Base-by-base conservation (phyloP, 2,888 invertebrate genomes). In the Celastrina argiolus region DNA sequence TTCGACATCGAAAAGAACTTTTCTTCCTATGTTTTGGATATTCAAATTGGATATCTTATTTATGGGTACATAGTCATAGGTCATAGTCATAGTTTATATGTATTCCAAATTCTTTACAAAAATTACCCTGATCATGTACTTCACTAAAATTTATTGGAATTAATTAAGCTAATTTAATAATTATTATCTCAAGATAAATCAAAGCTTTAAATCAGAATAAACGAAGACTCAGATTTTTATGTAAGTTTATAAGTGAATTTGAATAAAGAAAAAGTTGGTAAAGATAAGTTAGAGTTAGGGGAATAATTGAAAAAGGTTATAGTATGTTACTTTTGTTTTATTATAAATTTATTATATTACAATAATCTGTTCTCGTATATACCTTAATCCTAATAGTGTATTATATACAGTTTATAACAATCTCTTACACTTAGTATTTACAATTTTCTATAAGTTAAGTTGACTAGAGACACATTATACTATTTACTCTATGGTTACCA, bases 401-500 rank as follows among this genome's bases (percentile, higher is more conserved):
- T 34, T 36, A 61, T 22, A 61, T 61, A 61, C 18, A 36, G 36
- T 39, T 34, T 36, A 18, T 39, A 39, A 36, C 61, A 39, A 22
- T 61, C 22, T 26, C 12, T 26, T 22, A 51, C 39, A 59, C 26
- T 39, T 59, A 56, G 1, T 31, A 61, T 61, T 61, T 39, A 61
- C 39, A 61, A 6, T 36, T 59, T 36, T 39, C 39, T 22, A 39
- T 22, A 26, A 18, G 8, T 26, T 28, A 28, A 8, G 22, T 14
- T 61, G 61, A 61, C 61, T 61, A 61, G 61, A 61, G 4, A 10
- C n/a, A 28, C 14, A 18, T 39, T 18, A 7, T 61, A 34, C 36
- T 61, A 39, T 4, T 12, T 58, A 8, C 31, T 45, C 16, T 2
- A 58, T 18, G 7, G 7, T 14, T 39, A 61, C 61, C 61, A 61